A percentile compares a stretch with the other conserved stretches of the same genome.
These are phyloP conservation scores for Betta splendens DNA, from an alignment of 2,797 vertebrate species.

Conservation along the genomic window DNA sequence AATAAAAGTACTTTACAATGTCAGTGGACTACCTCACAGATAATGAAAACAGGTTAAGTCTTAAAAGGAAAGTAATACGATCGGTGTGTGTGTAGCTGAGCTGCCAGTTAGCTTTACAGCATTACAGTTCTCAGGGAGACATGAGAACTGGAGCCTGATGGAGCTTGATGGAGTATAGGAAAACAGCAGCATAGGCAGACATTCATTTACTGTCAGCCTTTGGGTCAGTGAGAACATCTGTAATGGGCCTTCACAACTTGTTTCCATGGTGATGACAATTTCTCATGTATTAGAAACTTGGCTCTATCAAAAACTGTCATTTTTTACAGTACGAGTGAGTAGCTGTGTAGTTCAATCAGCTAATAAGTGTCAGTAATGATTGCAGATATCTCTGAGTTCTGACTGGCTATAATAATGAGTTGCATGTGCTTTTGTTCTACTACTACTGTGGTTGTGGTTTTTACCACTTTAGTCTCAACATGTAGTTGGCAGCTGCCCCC, in stretches of 20 bases:
- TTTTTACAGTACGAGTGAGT: neutral
- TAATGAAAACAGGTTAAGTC: too few species aligned
- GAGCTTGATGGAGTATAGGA: neutral
- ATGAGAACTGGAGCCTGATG: neutral
- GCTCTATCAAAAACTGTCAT: neutral
- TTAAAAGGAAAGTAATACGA: too few species aligned
- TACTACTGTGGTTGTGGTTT: neutral
- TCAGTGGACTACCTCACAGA: too few species aligned
- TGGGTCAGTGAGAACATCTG: slow-evolving; percentile 12
- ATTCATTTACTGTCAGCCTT: neutral
- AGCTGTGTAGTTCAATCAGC: neutral
- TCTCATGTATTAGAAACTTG: neutral
- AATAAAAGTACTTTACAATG: neutral
- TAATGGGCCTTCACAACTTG: neutral
- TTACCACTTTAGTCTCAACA: too few species aligned
- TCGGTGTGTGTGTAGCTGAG: neutral
- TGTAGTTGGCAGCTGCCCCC: too few species aligned
- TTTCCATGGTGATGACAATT: slow-evolving; percentile 11
- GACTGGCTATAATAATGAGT: too few species aligned
- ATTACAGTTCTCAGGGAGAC: neutral
- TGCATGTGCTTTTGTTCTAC: too few species aligned
- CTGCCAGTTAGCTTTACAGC: neutral
- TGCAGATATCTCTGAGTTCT: too few species aligned
- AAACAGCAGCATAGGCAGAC: neutral
- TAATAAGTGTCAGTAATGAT: too few species aligned